phyloP scores from a whole-genome alignment of 2,113 vertebrate genomes.

The Hiodon tergisus region DNA sequence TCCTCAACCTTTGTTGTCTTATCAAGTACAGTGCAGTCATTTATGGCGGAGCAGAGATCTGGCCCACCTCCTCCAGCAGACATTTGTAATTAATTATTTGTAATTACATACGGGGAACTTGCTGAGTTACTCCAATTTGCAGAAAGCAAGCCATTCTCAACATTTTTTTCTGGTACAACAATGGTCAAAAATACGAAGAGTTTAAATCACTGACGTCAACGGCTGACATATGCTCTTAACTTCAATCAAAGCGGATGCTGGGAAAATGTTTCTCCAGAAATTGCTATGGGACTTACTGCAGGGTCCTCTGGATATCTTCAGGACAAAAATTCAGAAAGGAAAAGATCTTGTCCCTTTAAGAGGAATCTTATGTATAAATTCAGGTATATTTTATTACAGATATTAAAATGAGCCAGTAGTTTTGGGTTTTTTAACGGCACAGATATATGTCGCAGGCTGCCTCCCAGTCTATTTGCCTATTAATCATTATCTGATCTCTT shows the following conservation, averaged over 20 bases:
- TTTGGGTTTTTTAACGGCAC: conserved; percentile 10
- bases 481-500: conserved; percentile 18
- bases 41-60: no score
- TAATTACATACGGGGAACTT: no score
- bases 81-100: no score
- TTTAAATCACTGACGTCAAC: background rate
- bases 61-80: no score
- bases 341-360: background rate
- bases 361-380: conserved; percentile 7
- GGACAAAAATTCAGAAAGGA: conserved; percentile 19
- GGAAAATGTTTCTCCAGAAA: background rate
- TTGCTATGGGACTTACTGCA: conserved; percentile 15
- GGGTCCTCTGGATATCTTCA: background rate
- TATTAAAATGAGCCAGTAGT: conserved; percentile 13
- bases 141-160: no score
- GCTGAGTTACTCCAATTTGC: no score
- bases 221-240: conserved; percentile 5
- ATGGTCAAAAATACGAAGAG: background rate
- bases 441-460: conserved; percentile 10
- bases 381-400: conserved; percentile 10
- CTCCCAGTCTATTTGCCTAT: conserved; percentile 14
- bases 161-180: no score
- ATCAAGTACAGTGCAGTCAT: background rate
- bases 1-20: background rate
- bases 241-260: conserved; percentile 8